Percentiles rank a stretch among this genome's conserved stretches.
Conservation (phyloP, 2,797 vertebrate species). For the Falco novaeseelandiae region DNA sequence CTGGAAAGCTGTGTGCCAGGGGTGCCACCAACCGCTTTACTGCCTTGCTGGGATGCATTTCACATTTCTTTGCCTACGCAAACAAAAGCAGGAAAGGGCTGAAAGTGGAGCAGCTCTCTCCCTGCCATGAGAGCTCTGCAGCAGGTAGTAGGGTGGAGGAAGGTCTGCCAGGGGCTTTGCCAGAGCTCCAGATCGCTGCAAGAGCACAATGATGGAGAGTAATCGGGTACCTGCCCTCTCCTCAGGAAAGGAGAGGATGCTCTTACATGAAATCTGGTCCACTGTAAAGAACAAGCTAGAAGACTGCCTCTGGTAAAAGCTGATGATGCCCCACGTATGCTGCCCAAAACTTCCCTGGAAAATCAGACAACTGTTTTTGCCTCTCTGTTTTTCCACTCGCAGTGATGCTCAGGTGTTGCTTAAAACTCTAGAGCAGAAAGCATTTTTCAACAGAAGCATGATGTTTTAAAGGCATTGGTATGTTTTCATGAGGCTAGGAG, state of each 20-base stretch:
- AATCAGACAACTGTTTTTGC: not conserved
- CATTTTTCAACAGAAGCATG: not conserved
- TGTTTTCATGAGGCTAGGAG: constrained; percentile 30
- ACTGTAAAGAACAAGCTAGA: not conserved
- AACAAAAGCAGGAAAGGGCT: not conserved
- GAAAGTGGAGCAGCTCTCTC: not conserved
- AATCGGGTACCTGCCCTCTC: not conserved
- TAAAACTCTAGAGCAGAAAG: not conserved
- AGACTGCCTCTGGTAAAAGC: not conserved
- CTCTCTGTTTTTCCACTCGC: not conserved
- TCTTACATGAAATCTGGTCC: not conserved
- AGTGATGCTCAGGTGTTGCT: not conserved
- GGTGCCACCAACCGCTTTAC: not conserved
- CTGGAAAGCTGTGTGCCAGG: not conserved
- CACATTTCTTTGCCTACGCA: not conserved
- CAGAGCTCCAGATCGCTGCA: not conserved
- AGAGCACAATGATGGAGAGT: not conserved
- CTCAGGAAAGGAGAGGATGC: not conserved
- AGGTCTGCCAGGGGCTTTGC: not conserved
- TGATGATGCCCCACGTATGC: not conserved
- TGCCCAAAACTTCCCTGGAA: not conserved
- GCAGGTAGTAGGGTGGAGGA: not conserved
- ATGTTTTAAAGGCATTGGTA: not conserved
- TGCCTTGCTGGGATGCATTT: not conserved
- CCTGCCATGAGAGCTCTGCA: not conserved